Evolutionary conservation across 2,797 vertebrate species (phyloP).

Genomic region (Hapalemur alaotrensis): DNA sequence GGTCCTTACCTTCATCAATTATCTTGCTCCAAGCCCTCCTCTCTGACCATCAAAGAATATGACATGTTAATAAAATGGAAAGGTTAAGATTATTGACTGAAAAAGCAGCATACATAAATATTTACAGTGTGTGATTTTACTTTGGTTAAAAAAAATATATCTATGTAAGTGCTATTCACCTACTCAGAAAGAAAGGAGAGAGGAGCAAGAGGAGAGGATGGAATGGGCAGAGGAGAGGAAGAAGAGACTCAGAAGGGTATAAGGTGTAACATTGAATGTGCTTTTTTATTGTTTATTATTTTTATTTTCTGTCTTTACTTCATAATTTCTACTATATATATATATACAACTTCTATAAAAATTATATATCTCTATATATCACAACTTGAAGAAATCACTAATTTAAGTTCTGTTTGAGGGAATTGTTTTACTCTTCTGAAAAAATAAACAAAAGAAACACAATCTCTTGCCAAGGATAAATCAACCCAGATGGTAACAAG

Average conservation of each 20-base stretch:
- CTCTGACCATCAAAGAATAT: neutral
- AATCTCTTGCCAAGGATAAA: slow-evolving; percentile 34
- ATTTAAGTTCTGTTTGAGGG: slow-evolving; percentile 44
- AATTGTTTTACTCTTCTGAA: slow-evolving; percentile 48
- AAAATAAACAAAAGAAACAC: slow-evolving; percentile 17
- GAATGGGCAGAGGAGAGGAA: neutral
- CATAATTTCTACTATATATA: neutral
- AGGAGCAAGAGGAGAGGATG: neutral
- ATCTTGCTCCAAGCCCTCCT: neutral
- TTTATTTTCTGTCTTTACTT: neutral
- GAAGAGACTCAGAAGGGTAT: neutral
- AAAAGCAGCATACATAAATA: neutral
- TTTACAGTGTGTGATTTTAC: neutral
- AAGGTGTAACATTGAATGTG: neutral
- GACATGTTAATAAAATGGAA: neutral
- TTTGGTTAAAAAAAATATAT: neutral
- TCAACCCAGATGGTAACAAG: neutral
- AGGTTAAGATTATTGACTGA: neutral
- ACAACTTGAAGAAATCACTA: slow-evolving; percentile 3
- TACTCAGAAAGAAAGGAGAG: neutral
- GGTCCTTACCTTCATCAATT: neutral
- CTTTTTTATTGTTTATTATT: neutral
- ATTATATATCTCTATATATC: neutral
- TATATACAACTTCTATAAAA: neutral
- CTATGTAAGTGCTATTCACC: neutral